phyloP scores from a whole-genome alignment of 53 echinoderm and acorn worm genomes.

The Holothuria leucospilota region DNA sequence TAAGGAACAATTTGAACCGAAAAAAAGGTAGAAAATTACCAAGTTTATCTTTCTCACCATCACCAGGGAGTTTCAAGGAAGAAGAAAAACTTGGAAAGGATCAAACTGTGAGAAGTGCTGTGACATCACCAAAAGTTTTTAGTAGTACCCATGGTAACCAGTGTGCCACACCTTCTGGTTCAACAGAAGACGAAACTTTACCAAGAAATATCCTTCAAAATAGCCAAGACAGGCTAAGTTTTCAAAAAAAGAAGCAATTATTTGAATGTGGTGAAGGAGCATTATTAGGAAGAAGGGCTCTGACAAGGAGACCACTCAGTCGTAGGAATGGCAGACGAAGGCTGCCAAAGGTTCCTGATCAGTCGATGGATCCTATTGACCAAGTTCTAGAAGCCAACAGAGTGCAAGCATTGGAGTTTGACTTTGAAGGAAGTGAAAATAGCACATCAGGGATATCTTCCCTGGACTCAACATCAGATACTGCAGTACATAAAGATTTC shows the following conservation, averaged over 20 bases:
- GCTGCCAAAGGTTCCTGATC: conserved; percentile 3
- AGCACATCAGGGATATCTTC: no score
- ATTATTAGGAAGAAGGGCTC: neutral
- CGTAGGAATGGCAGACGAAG: neutral
- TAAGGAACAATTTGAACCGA: neutral
- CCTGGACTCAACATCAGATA: no score
- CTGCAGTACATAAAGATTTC: no score
- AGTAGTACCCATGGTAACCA: no score
- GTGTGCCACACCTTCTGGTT: no score
- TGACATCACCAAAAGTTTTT: no score
- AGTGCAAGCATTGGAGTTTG: neutral
- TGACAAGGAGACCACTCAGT: neutral
- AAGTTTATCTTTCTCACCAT: conserved; percentile 13
- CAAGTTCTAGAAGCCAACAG: conserved; percentile 17
- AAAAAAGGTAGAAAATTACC: conserved; percentile 20
- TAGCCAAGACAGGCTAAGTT: neutral
- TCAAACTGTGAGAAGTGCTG: no score
- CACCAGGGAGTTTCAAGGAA: no score
- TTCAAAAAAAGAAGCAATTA: conserved; percentile 8
- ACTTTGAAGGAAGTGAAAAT: no score
- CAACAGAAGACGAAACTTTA: no score
- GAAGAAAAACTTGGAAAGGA: no score
- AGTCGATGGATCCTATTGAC: conserved; percentile 15
- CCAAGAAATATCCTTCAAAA: no score
- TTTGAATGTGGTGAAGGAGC: conserved; percentile 7